Evolutionary conservation across 2,888 invertebrate genomes (phyloP).

Genomic region (Ferrisia virgata): DNA sequence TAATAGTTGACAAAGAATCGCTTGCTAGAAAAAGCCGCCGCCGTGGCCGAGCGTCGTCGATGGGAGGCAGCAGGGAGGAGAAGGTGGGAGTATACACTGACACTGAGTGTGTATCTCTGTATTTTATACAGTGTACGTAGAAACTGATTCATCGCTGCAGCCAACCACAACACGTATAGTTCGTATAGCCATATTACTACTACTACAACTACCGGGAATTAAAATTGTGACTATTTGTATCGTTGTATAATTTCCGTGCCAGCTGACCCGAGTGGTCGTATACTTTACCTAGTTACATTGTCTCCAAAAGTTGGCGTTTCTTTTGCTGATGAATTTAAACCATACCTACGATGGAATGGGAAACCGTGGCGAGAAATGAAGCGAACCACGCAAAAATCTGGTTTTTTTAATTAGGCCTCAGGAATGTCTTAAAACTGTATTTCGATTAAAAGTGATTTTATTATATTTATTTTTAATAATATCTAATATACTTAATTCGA

Average conservation of each 20-base stretch:
- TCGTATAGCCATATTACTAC: not conserved
- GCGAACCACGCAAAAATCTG: no score
- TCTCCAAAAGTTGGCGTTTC: not conserved
- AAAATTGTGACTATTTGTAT: constrained; percentile 19
- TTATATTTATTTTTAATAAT: no score
- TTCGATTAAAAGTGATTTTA: no score
- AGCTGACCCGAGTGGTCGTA: constrained; percentile 16
- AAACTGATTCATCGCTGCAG: constrained; percentile 36
- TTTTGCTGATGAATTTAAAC: no score
- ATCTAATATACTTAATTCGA: no score
- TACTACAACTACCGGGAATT: constrained; percentile 11
- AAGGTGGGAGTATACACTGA: not conserved
- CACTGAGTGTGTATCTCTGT: no score
- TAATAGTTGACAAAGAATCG: constrained; percentile 14
- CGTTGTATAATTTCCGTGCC: constrained; percentile 23
- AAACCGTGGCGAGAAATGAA: no score
- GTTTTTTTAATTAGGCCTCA: no score
- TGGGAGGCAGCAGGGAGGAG: not conserved
- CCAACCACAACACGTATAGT: not conserved
- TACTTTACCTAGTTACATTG: not conserved
- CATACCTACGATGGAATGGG: no score
- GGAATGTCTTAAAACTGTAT: no score
- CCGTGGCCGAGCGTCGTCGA: not conserved
- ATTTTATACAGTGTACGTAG: no score
- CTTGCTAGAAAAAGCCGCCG: not conserved